Conservation (phyloP, 1,140 invertebrate species). For the Pachypsylla venusta region DNA sequence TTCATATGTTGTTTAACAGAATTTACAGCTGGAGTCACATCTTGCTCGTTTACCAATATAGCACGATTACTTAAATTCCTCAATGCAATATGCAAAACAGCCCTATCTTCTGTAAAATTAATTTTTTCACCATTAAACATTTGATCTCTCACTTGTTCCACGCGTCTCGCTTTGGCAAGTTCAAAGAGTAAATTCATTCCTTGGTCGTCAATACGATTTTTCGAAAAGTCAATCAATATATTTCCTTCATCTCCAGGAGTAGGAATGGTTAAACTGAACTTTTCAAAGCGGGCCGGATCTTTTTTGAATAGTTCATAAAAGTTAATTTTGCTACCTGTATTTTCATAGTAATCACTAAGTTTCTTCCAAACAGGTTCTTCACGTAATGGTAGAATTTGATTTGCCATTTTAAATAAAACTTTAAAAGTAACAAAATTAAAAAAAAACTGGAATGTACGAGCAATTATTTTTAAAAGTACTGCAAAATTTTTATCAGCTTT, state of each 20-base stretch:
- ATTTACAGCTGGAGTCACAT: constrained; percentile 91
- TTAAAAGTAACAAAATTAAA: too few species aligned
- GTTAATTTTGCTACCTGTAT: constrained; percentile 49
- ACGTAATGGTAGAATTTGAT: not conserved
- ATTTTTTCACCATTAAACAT: constrained; percentile 95
- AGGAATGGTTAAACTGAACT: constrained; percentile 48
- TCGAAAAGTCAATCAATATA: constrained; percentile 90
- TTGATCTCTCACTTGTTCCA: constrained; percentile 70
- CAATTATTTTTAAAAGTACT: too few species aligned
- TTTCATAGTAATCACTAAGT: constrained; percentile 52
- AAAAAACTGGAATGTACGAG: too few species aligned
- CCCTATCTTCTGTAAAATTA: constrained; percentile 93
- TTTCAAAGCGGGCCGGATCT: constrained; percentile 59
- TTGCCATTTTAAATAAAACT: not conserved
- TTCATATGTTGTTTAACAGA: constrained; percentile 89
- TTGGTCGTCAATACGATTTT: constrained; percentile 78
- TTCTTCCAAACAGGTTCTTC: constrained; percentile 49
- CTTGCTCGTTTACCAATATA: constrained; percentile 72
- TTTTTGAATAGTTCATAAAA: constrained; percentile 59
- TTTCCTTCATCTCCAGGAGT: constrained; percentile 67
- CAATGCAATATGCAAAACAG: constrained; percentile 89
- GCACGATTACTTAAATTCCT: constrained; percentile 65
- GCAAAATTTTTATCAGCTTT: too few species aligned
- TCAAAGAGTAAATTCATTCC: constrained; percentile 58
- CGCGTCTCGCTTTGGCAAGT: constrained; percentile 64